Conservation (phyloP, 2,113 vertebrate species). For the Stegostoma tigrinum region DNA sequence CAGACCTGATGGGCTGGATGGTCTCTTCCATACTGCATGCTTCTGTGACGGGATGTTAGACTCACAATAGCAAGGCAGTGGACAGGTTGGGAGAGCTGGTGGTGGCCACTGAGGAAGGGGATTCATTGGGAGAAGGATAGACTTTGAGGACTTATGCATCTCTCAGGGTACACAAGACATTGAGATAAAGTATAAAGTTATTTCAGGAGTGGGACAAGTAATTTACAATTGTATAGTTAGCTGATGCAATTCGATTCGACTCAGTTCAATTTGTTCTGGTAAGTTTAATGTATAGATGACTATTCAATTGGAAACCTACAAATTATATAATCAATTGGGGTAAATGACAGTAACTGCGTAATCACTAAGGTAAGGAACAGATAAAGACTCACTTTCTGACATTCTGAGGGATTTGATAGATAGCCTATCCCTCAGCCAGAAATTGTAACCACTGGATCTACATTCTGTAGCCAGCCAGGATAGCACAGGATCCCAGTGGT, state of each 20-base stretch:
- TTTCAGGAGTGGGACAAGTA: background rate
- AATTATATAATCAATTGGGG: slow-evolving; percentile 24
- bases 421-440: too few species aligned
- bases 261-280: slow-evolving; percentile 18
- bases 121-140: too few species aligned
- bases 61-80: too few species aligned
- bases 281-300: background rate
- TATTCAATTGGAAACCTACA: slow-evolving; percentile 11
- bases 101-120: too few species aligned
- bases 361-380: background rate
- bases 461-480: too few species aligned
- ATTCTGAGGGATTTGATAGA: background rate
- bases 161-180: background rate
- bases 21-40: too few species aligned
- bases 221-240: background rate
- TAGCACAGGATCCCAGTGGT: too few species aligned
- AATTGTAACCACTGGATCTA: too few species aligned
- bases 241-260: background rate
- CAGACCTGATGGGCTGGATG: too few species aligned
- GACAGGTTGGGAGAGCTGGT: too few species aligned
- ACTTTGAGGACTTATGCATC: background rate
- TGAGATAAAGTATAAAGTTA: background rate
- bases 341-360: background rate
- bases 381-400: background rate
- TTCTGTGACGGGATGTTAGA: too few species aligned